Base-by-base conservation (phyloP, 2,888 invertebrate species). In the Eurois occulta region DNA sequence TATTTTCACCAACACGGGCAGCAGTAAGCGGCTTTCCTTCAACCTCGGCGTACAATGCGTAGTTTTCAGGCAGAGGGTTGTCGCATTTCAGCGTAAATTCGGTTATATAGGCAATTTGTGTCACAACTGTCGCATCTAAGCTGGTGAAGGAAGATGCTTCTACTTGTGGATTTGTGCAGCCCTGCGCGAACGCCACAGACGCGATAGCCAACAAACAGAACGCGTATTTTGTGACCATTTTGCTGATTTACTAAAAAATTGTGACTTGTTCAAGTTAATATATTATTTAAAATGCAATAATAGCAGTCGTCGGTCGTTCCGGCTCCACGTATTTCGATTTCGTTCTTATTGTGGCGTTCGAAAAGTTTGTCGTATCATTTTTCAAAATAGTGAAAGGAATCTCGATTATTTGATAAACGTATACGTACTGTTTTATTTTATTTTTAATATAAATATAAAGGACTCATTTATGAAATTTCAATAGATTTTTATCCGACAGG, bases 41-140 rank as follows among this genome's bases (percentile, higher is more conserved):
- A 77, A 99, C 97, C 92, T 99, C 99, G 28, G 99, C 99, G 94
- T 99, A 99, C 77, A 99, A 95, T 55, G 98, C 98, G 84, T 98
- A 97, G 92, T 97, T 97, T 83, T 97, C 97, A 78, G 97, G 96
- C 88, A 97, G 88, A 6, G 97, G 95, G 87, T 98, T 97, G 87
- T 97, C 97, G 92, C 99, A 99, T 92, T 98, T 98, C 65, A 99
- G 96, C 18, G 98, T 97, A 95, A 99, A 99, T 95, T 99, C 99
- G 24, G 98, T 98, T 89, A 99, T 98, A 94, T 98, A 99, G 0
- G 99, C 99, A 87, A 99, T 98, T 93, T 97, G 98, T 85, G 98
- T 98, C 21, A 99, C 98, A 82, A 99, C 98, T 69, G 99, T 99
- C 0, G 99, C 99, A 97, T 99, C 99, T 94, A 98, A 97, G 32